Conservation (phyloP, 2,888 invertebrate species). For the Drosophila ezoana region DNA sequence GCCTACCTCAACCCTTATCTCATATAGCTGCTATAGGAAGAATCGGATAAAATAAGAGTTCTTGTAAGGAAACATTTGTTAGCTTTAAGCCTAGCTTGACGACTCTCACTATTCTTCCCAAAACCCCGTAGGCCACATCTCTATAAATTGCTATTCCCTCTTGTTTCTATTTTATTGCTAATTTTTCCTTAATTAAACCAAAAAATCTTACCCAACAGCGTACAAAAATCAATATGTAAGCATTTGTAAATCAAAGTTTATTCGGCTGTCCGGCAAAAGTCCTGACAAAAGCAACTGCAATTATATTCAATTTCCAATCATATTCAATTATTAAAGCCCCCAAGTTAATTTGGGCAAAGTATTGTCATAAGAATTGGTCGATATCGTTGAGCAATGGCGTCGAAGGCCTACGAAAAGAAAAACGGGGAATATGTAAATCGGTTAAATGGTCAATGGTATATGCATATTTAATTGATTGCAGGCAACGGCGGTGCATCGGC, state of each 20-base stretch:
- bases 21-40: too few species aligned
- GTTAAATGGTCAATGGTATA: slow-evolving; percentile 18
- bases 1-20: too few species aligned
- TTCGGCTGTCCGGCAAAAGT: slow-evolving; percentile 6
- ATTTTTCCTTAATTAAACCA: too few species aligned
- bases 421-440: neutral
- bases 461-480: slow-evolving; percentile 17
- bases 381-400: slow-evolving; percentile 9
- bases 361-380: slow-evolving; percentile 8
- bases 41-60: too few species aligned
- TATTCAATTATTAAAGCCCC: slow-evolving; percentile 27
- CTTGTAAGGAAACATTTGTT: too few species aligned
- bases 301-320: slow-evolving; percentile 15
- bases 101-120: too few species aligned
- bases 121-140: too few species aligned
- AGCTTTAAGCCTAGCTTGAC: too few species aligned
- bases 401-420: neutral
- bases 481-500: slow-evolving; percentile 70
- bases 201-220: neutral
- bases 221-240: slow-evolving; percentile 30
- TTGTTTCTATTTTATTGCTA: too few species aligned
- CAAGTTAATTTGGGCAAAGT: slow-evolving; percentile 8
- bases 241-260: neutral
- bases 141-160: too few species aligned
- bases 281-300: slow-evolving; percentile 11